phyloP scores from a whole-genome alignment of 2,797 vertebrate species.

The Etheostoma perlongum region DNA sequence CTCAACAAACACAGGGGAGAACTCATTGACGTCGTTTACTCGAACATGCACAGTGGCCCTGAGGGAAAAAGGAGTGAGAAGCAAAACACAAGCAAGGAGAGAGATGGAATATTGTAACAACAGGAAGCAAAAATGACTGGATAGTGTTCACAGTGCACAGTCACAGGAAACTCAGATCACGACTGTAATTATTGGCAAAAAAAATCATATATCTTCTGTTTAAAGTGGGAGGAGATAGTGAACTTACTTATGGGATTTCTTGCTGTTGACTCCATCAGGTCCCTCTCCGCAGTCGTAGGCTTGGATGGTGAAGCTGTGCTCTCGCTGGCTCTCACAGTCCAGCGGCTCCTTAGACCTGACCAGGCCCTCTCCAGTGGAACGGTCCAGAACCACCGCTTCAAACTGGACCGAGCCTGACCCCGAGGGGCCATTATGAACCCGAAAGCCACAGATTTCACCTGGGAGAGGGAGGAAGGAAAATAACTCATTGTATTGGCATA shows the following conservation, averaged over 20 bases:
- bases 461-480: constrained; percentile 15
- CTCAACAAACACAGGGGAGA: constrained; percentile 97
- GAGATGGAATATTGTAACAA: constrained; percentile 28
- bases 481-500: background rate
- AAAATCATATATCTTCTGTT: constrained; percentile 2
- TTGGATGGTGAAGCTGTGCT: constrained; percentile 99
- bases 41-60: constrained; percentile 97
- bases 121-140: constrained; percentile 13
- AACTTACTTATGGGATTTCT: constrained; percentile 98
- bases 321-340: constrained; percentile 97
- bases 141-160: background rate
- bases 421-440: constrained; percentile 93
- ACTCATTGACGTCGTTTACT: constrained; percentile 98
- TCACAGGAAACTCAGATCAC: background rate
- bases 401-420: constrained; percentile 90
- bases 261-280: constrained; percentile 94
- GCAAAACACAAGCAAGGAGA: constrained; percentile 40
- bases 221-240: background rate
- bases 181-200: constrained; percentile 24
- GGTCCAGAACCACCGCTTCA: constrained; percentile 97
- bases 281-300: constrained; percentile 99
- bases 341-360: constrained; percentile 96
- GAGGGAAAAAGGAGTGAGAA: constrained; percentile 30
- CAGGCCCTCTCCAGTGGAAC: constrained; percentile 95
- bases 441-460: constrained; percentile 99